phyloP scores from a whole-genome alignment of 2,888 invertebrate genomes.

The Ormyrus thymus region DNA sequence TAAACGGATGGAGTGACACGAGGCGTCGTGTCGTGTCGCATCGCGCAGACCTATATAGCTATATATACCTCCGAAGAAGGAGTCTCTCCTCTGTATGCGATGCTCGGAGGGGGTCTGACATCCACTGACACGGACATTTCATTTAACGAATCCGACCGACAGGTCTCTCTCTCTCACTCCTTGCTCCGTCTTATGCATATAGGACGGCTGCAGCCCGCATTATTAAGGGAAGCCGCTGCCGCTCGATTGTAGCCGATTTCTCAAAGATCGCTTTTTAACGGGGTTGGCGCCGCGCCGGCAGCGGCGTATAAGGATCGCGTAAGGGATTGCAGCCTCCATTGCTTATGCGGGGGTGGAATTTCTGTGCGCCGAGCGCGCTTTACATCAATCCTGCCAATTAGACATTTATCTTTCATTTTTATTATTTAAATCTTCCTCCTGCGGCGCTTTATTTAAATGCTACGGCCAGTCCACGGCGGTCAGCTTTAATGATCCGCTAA shows the following conservation, averaged over 20 bases:
- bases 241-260: constrained; percentile 61
- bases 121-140: constrained; percentile 65
- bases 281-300: not conserved
- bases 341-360: constrained; percentile 30
- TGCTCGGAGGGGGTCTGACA: constrained; percentile 63
- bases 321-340: constrained; percentile 4
- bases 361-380: not conserved
- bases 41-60: constrained; percentile 57
- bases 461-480: not conserved
- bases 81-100: constrained; percentile 11
- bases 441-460: constrained; percentile 13
- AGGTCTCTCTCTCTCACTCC: constrained; percentile 54
- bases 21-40: constrained; percentile 61
- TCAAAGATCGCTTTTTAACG: constrained; percentile 59
- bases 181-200: constrained; percentile 29
- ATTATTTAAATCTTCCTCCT: constrained; percentile 27
- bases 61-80: not conserved
- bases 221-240: constrained; percentile 21
- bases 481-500: constrained; percentile 1
- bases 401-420: constrained; percentile 33
- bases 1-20: constrained; percentile 60
- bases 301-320: not conserved
- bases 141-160: constrained; percentile 61
- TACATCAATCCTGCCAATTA: constrained; percentile 28
- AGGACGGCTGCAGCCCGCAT: not conserved